phyloP scores from a whole-genome alignment of 2,113 vertebrate species.

The Amazona guildingii region DNA sequence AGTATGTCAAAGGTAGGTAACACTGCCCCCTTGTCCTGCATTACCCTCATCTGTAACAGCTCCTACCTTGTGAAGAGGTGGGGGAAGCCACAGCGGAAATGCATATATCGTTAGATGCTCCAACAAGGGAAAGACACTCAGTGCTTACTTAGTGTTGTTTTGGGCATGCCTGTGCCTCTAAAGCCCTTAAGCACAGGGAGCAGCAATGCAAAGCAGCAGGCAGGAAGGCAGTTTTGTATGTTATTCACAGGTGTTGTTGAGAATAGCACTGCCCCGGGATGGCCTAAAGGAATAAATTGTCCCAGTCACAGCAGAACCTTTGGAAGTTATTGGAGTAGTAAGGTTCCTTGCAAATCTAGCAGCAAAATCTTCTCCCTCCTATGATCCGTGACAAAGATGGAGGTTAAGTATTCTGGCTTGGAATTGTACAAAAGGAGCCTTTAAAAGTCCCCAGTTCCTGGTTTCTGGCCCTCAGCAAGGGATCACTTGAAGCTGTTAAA shows the following conservation, averaged over 20 bases:
- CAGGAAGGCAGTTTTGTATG: background rate
- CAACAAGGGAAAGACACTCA: background rate
- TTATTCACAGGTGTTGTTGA: background rate
- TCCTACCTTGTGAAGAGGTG: background rate
- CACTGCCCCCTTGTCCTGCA: background rate
- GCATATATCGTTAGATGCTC: rapidly evolving
- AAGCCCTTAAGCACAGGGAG: background rate
- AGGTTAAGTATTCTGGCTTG: background rate
- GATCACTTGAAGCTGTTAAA: background rate
- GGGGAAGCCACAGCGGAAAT: rapidly evolving
- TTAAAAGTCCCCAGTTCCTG: background rate
- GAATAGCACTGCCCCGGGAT: background rate
- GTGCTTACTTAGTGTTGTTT: background rate
- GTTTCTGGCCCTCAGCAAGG: background rate
- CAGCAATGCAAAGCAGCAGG: background rate
- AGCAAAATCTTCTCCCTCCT: background rate
- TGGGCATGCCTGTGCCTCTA: background rate
- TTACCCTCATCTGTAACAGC: background rate
- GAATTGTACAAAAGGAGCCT: background rate
- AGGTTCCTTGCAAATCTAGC: background rate
- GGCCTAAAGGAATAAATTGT: background rate
- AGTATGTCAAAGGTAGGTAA: rapidly evolving
- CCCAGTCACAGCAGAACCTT: background rate
- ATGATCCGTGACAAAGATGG: background rate
- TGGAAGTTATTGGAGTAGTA: background rate